Conservation (phyloP, 2,113 vertebrate genomes). For the Psettodes erumei region DNA sequence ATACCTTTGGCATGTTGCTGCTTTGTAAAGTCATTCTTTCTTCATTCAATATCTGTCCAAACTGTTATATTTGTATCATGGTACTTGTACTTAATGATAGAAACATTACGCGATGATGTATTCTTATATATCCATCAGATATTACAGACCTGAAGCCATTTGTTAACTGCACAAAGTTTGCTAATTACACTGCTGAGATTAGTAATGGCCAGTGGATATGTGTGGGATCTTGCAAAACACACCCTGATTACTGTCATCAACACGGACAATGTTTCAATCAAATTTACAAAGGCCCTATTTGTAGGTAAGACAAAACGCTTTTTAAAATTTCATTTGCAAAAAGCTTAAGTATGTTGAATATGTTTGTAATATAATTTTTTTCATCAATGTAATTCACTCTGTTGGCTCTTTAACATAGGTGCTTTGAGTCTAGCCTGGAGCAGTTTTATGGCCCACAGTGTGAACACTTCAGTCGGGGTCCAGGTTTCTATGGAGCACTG, state of each 20-base stretch:
- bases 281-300: conserved; percentile 54
- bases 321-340: background rate
- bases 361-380: background rate
- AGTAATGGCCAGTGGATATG: conserved; percentile 70
- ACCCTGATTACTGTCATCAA: conserved; percentile 64
- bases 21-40: background rate
- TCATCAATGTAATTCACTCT: background rate
- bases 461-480: conserved; percentile 60
- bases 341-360: background rate
- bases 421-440: conserved; percentile 57
- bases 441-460: conserved; percentile 75
- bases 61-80: background rate
- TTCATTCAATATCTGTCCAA: background rate
- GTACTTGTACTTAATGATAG: background rate
- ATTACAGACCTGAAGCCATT: conserved; percentile 63
- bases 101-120: background rate
- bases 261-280: conserved; percentile 73
- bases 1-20: background rate
- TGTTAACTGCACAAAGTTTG: conserved; percentile 63
- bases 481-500: conserved; percentile 79
- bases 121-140: conserved; percentile 53
- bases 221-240: conserved; percentile 66
- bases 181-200: conserved; percentile 65
- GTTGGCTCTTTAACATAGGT: conserved; percentile 57
- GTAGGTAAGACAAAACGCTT: conserved; percentile 67